Base-by-base conservation (phyloP, 2,113 vertebrate genomes). In the Macrotis lagotis region DNA sequence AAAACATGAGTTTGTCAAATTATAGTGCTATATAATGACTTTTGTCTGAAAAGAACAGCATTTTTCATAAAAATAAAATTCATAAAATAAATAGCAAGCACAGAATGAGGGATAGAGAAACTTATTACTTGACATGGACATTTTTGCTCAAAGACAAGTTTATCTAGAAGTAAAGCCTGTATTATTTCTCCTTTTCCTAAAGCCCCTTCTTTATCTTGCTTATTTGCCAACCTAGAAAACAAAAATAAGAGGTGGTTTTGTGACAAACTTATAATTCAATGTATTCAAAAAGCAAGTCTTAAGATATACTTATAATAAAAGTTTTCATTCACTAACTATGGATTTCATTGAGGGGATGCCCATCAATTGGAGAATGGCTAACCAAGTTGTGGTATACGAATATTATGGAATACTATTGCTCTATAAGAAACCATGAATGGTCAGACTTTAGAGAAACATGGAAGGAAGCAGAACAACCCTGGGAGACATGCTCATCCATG, bases 101-200 rank as follows among this genome's bases (percentile, higher is more conserved):
- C 11, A 88, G 10, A 7, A 26, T 22, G 24, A 51, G 25, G 88
- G 83, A 88, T 74, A 91, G 88, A 89, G 50, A 74, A 96, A 99
- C 99, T 99, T 98, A 99, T 99, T 96, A 99, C 99, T 96, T 99
- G 99, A 99, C 99, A 99, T 0, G 99, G 98, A 98, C 99, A 99
- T 98, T 99, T 99, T 98, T 99, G 99, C 94, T 99, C 99, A 90
- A 99, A 99, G 93, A 99, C 99, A 89, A 99, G 98, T 97, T 99
- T 99, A 97, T 99, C 99, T 91, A 99, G 97, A n/a, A 99, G 99
- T 25, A 99, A 98, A 97, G 97, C 99, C 96, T 99, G 99, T 0
- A 99, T 98, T 92, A 99, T 98, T 98, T 99, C 99, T 2, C 99
- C 99, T 98, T 99, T 99, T 59, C 99, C 98, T 97, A 99, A 98